These are phyloP conservation scores for Lycophotia porphyrea DNA, from an alignment of 2,888 invertebrate genomes.

Conservation along the genomic window DNA sequence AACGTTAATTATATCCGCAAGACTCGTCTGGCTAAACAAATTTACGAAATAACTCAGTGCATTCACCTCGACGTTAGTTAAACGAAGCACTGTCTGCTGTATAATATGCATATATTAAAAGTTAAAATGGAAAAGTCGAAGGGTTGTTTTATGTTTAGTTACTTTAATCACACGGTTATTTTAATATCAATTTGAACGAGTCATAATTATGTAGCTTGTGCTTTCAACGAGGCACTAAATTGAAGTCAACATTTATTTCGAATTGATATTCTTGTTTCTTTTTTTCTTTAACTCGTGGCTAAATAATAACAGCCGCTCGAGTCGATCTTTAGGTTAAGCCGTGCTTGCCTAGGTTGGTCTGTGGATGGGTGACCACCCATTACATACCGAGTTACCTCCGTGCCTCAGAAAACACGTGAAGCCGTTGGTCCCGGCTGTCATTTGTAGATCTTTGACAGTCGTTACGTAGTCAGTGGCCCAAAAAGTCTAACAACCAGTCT, in stretches of 20 bases:
- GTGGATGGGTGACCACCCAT: too few species aligned
- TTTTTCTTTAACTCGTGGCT: too few species aligned
- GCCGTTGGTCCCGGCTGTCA: too few species aligned
- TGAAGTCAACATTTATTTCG: background rate
- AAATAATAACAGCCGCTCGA: too few species aligned
- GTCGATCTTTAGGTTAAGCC: too few species aligned
- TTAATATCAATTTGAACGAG: background rate
- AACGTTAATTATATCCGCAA: constrained; percentile 54
- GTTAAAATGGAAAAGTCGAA: constrained; percentile 38
- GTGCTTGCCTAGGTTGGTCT: too few species aligned
- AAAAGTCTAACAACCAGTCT: too few species aligned
- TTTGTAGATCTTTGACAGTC: too few species aligned
- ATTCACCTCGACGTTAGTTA: constrained; percentile 34
- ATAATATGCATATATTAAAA: constrained; percentile 35
- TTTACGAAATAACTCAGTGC: constrained; percentile 39
- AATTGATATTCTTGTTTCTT: background rate
- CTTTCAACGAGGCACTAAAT: background rate
- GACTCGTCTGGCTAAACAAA: constrained; percentile 37
- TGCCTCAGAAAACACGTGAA: too few species aligned
- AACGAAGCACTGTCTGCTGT: constrained; percentile 17
- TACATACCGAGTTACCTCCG: too few species aligned
- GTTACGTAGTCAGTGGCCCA: too few species aligned
- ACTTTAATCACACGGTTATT: constrained; percentile 27
- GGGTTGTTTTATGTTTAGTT: constrained; percentile 16
- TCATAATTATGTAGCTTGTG: background rate